Evolutionary conservation across 92 coral and sea anemone genomes (phyloP), one percentile per base, ranked within the genome.

Genomic region (Parazoanthus swiftii): DNA sequence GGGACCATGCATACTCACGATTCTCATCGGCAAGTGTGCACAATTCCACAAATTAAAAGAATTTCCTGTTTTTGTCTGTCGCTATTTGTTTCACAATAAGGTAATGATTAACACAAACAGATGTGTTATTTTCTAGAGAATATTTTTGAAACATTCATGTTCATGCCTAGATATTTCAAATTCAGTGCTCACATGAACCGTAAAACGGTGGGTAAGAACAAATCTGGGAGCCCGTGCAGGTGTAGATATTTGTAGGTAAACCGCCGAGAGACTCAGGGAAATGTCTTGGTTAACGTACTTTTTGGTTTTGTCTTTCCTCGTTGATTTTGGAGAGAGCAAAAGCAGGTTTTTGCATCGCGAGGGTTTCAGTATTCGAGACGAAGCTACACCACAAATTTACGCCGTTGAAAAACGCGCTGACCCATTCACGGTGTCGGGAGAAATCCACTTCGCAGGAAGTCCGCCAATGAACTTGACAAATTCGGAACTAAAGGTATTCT

Each of bases 401-500:
- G 51, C 87, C 16, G 77, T 48, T 3, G 43, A 84, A 44, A 84
- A 84, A 43, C 77, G 79, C 11, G 79, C 44, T 14, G 87, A 84
- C 20, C 87, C 43, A 42, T 71, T 84, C 4, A 88, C 86, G 26
- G 89, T 91, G 39, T 83, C 86, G 7, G 97, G 97, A 20, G 88
- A 86, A 76, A 73, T 94, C 29, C 66, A 74, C 73, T 89, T 92
- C 72, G 92, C 88, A 23, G 90, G 73, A 20, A 51, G 29, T 29
- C 85, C 95, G 11, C 98, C 98, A 0, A 81, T 65, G 48, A 80
- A 82, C 21, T 81, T 93, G 1, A 92, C 98, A 8, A 44, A 75
- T 50, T 96, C 99, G 72, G 85, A 77, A 67, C 86, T 96, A 79
- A 81, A 80, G 58, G 98, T 96, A 26, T 88, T 90, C 68, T 82